Percentiles rank a stretch among this genome's conserved stretches.
These are phyloP conservation scores for Puffinus mauretanicus DNA, from an alignment of 2,113 vertebrate species.

Conservation along the genomic window DNA sequence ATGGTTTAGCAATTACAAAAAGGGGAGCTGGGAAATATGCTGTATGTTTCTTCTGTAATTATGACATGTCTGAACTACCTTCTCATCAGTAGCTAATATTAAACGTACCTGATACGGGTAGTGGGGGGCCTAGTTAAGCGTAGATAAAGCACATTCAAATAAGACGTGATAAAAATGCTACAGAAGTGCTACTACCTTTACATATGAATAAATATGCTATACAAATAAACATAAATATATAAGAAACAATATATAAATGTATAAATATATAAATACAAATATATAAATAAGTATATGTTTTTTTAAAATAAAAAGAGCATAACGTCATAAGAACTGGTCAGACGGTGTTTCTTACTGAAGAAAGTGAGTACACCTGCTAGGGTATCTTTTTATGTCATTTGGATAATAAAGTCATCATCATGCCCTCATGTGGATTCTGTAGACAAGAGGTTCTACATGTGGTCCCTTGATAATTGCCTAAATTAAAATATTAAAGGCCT, in stretches of 20 bases:
- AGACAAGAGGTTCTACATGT: slow-evolving; percentile 81
- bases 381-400: slow-evolving; percentile 72
- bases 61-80: not conserved
- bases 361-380: slow-evolving; percentile 56
- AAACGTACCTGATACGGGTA: not conserved
- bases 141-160: not conserved
- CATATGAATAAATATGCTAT: not conserved
- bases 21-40: not conserved
- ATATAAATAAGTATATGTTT: not conserved
- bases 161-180: not conserved
- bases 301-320: not conserved
- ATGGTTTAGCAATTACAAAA: not conserved
- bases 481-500: slow-evolving; percentile 84
- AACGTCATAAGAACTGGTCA: slow-evolving; percentile 31
- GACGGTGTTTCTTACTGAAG: slow-evolving; percentile 33
- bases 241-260: not conserved
- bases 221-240: not conserved
- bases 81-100: not conserved
- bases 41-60: not conserved
- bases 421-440: slow-evolving; percentile 75
- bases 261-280: not conserved
- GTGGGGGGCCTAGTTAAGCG: not conserved
- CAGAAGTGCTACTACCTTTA: not conserved
- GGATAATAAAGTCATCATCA: slow-evolving; percentile 81
- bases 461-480: slow-evolving; percentile 79